Evolutionary conservation across 2,888 invertebrate genomes (phyloP).

Genomic region (Hypolimnas misippus): DNA sequence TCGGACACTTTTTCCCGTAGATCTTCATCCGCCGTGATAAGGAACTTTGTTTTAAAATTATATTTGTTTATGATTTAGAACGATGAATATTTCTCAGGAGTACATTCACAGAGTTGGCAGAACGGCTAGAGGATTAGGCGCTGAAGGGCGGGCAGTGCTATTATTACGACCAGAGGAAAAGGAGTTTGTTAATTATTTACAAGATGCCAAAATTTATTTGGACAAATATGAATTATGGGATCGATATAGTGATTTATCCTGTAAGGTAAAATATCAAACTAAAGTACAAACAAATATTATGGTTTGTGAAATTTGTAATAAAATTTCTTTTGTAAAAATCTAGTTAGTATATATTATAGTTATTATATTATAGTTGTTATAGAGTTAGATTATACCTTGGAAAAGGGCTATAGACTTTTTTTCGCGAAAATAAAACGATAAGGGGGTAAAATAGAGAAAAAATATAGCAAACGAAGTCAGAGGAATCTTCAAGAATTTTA

Average conservation of each 20-base stretch:
- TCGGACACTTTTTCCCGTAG: too few relatives aligned
- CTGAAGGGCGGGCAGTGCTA: constrained; percentile 95
- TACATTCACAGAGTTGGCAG: constrained; percentile 99
- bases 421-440: too few relatives aligned
- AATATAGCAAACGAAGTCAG: too few relatives aligned
- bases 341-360: too few relatives aligned
- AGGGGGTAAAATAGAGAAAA: too few relatives aligned
- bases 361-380: too few relatives aligned
- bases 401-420: too few relatives aligned
- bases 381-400: too few relatives aligned
- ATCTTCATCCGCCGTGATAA: too few relatives aligned
- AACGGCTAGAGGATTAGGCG: constrained; percentile 97
- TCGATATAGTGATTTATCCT: constrained; percentile 66
- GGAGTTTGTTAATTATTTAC: constrained; percentile 95
- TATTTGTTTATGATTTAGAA: not conserved
- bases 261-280: constrained; percentile 56
- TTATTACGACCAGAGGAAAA: constrained; percentile 96
- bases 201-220: constrained; percentile 95
- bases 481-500: too few relatives aligned
- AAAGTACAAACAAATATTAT: not conserved
- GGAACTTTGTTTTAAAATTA: too few relatives aligned
- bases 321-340: too few relatives aligned
- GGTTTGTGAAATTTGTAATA: not conserved
- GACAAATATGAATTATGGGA: constrained; percentile 89
- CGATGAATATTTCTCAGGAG: constrained; percentile 85